Conservation (phyloP, 2,888 invertebrate species). For the Mesorhabditis belari region DNA sequence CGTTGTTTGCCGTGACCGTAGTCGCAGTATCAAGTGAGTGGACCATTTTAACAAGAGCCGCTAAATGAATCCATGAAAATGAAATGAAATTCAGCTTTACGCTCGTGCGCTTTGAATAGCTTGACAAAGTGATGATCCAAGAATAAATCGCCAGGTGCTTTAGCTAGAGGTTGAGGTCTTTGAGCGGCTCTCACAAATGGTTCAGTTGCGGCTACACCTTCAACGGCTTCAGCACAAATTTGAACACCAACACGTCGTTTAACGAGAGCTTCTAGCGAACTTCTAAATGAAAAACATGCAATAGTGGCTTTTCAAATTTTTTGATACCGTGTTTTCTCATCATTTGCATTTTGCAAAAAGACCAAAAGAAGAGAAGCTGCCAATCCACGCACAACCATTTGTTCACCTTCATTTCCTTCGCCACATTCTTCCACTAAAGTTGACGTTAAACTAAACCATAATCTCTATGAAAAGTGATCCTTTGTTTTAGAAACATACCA, state of each 20-base stretch:
- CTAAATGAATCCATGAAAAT: constrained; percentile 7
- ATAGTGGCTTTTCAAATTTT: too few species aligned
- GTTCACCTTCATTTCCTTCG: constrained; percentile 69
- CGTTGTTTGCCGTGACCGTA: constrained; percentile 50
- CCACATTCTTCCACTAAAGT: constrained; percentile 65
- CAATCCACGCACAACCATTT: constrained; percentile 77
- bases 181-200: constrained; percentile 83
- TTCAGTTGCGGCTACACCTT: constrained; percentile 79
- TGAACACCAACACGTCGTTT: constrained; percentile 83
- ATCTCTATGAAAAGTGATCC: background rate
- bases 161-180: constrained; percentile 79
- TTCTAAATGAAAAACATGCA: too few species aligned
- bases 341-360: constrained; percentile 58
- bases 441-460: constrained; percentile 38
- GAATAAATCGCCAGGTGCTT: constrained; percentile 70
- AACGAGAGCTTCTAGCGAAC: background rate
- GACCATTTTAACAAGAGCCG: constrained; percentile 27
- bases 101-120: constrained; percentile 64
- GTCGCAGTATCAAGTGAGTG: constrained; percentile 52
- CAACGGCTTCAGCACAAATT: constrained; percentile 71
- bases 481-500: constrained; percentile 15
- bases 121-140: constrained; percentile 91
- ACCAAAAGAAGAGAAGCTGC: constrained; percentile 87
- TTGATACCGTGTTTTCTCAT: constrained; percentile 13
- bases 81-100: constrained; percentile 7